These are phyloP conservation scores for Oreocharis arfaki DNA, from an alignment of 2,113 vertebrate species.

Conservation along the genomic window DNA sequence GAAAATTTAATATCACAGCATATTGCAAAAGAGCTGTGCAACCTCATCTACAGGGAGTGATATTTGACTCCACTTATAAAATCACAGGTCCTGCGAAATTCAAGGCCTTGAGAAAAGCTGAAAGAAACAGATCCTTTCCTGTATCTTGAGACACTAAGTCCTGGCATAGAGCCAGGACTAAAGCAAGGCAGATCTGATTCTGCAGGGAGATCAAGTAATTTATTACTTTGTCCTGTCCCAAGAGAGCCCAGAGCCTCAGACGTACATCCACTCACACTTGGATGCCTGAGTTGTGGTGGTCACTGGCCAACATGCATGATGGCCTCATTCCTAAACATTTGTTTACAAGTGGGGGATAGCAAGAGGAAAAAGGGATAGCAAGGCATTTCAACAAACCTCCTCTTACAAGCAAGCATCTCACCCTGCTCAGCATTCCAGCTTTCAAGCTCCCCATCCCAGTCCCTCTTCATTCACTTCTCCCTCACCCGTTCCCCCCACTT, in stretches of 20 bases:
- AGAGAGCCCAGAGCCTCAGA: neutral
- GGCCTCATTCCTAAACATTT: neutral
- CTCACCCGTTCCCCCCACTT: neutral
- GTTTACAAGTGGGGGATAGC: neutral
- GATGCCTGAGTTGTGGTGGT: neutral
- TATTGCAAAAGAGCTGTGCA: neutral
- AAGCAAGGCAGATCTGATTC: neutral
- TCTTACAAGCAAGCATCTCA: slow-evolving; percentile 27
- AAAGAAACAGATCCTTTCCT: neutral
- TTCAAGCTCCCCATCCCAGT: slow-evolving; percentile 1
- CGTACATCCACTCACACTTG: neutral
- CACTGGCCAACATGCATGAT: neutral
- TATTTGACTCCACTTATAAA: neutral
- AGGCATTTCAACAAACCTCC: neutral
- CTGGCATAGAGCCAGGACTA: neutral
- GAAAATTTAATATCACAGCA: neutral
- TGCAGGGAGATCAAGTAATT: neutral
- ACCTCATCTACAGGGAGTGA: neutral
- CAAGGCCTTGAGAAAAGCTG: neutral
- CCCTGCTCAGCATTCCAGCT: slow-evolving; percentile 1
- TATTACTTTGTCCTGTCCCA: neutral
- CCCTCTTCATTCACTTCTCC: neutral
- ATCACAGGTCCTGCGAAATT: neutral
- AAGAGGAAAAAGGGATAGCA: neutral
- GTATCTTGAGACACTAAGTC: neutral